Conservation (phyloP, 2,888 invertebrate genomes). For the Meiosimyza platycephala region DNA sequence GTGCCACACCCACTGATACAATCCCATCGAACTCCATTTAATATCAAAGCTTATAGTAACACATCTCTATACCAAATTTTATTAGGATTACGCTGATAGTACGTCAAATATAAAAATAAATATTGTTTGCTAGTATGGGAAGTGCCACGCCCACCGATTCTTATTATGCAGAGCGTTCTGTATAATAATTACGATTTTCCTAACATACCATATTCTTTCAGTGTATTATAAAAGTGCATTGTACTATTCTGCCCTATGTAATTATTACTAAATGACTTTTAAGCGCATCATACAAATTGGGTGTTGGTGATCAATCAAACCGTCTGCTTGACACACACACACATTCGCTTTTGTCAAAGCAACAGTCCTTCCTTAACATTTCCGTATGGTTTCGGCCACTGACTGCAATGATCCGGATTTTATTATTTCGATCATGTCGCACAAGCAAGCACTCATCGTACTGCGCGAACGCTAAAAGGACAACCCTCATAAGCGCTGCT, state of each 20-base stretch:
- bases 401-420: conserved; percentile 20
- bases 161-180: too few relatives aligned
- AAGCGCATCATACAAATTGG: conserved; percentile 24
- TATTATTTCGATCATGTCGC: conserved; percentile 21
- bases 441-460: conserved; percentile 16
- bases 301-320: conserved; percentile 36
- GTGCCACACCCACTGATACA: too few relatives aligned
- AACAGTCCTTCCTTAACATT: conserved; percentile 6
- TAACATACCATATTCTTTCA: neutral
- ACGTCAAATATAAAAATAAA: too few relatives aligned
- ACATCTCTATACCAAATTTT: too few relatives aligned
- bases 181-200: too few relatives aligned
- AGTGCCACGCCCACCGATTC: neutral
- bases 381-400: neutral
- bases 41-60: too few relatives aligned
- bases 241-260: conserved; percentile 6
- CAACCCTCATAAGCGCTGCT: conserved; percentile 3
- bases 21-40: too few relatives aligned
- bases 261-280: conserved; percentile 25
- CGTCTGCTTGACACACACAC: conserved; percentile 18
- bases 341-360: conserved; percentile 33
- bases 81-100: too few relatives aligned
- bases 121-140: too few relatives aligned
- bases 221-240: conserved; percentile 22
- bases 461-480: conserved; percentile 12